Percentiles rank a stretch among this genome's conserved stretches.
Conservation (phyloP, 2,888 invertebrate genomes). For the Trilocha varians region DNA sequence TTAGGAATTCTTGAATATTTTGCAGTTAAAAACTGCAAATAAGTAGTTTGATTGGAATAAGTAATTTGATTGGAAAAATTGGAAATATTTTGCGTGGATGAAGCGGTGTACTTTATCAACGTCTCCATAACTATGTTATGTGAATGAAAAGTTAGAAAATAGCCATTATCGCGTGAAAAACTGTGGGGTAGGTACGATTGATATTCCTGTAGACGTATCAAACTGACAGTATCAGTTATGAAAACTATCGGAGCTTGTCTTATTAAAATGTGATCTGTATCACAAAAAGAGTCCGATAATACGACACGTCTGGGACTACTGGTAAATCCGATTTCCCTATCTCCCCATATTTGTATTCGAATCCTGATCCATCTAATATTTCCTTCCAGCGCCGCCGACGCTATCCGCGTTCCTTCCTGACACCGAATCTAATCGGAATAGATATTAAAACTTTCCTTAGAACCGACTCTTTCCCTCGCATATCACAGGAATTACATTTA, state of each 20-base stretch:
- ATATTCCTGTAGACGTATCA: background rate
- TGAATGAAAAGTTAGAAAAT: no score
- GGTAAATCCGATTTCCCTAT: conserved; percentile 70
- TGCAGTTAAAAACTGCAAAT: no score
- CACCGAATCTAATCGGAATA: conserved; percentile 74
- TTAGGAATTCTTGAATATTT: no score
- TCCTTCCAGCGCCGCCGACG: conserved; percentile 64
- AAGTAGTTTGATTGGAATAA: no score
- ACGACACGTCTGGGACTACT: conserved; percentile 64
- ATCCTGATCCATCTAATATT: conserved; percentile 70
- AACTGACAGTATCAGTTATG: conserved; percentile 16
- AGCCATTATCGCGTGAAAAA: no score
- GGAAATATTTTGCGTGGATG: no score
- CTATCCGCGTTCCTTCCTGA: conserved; percentile 70
- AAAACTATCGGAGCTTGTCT: conserved; percentile 28
- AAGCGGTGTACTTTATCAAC: no score
- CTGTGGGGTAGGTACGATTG: no score
- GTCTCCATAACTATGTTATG: no score
- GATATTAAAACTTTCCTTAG: conserved; percentile 72
- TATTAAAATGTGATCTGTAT: conserved; percentile 57
- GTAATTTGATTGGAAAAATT: no score
- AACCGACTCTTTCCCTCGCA: conserved; percentile 42
- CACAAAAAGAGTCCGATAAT: conserved; percentile 62
- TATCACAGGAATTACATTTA: conserved; percentile 13
- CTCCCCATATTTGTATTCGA: conserved; percentile 71